Evolutionary conservation across 2,888 invertebrate species (phyloP).

Genomic region (Erebia aethiops): DNA sequence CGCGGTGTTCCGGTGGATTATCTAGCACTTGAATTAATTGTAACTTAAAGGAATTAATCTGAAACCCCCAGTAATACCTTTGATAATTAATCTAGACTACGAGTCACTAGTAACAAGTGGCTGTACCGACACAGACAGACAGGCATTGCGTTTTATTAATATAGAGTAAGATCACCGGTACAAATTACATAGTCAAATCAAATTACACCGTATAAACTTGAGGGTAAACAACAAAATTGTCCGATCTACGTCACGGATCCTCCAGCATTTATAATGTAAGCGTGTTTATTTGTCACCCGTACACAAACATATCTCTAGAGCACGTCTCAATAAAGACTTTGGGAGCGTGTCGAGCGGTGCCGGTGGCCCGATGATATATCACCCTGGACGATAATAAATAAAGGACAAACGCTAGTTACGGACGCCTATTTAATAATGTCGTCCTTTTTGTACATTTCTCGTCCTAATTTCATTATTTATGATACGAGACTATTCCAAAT

Average conservation of each 20-base stretch:
- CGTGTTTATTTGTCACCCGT: slow-evolving; percentile 50
- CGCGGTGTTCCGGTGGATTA: not conserved
- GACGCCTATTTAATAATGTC: slow-evolving; percentile 53
- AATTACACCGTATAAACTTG: slow-evolving; percentile 25
- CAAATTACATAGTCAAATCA: not conserved
- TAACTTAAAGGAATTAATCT: not conserved
- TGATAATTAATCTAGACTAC: not conserved
- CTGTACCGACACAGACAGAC: slow-evolving; percentile 1
- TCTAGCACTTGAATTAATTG: not conserved
- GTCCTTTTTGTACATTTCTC: slow-evolving; percentile 43
- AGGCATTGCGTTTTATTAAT: slow-evolving; percentile 14
- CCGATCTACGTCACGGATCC: slow-evolving; percentile 26
- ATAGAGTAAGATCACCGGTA: slow-evolving; percentile 26
- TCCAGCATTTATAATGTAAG: slow-evolving; percentile 38
- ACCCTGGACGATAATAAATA: slow-evolving; percentile 58
- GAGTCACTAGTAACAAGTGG: not conserved
- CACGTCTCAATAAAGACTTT: slow-evolving; percentile 62
- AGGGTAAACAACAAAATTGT: slow-evolving; percentile 35
- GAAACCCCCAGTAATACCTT: not conserved
- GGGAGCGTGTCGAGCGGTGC: slow-evolving; percentile 49
- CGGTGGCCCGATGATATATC: slow-evolving; percentile 65
- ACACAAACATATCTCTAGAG: slow-evolving; percentile 47
- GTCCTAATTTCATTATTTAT: slow-evolving; percentile 38
- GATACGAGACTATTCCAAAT: slow-evolving; percentile 8
- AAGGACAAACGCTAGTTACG: slow-evolving; percentile 54